Base-by-base conservation (phyloP, 2,888 invertebrate genomes). In the Hedya salicella region DNA sequence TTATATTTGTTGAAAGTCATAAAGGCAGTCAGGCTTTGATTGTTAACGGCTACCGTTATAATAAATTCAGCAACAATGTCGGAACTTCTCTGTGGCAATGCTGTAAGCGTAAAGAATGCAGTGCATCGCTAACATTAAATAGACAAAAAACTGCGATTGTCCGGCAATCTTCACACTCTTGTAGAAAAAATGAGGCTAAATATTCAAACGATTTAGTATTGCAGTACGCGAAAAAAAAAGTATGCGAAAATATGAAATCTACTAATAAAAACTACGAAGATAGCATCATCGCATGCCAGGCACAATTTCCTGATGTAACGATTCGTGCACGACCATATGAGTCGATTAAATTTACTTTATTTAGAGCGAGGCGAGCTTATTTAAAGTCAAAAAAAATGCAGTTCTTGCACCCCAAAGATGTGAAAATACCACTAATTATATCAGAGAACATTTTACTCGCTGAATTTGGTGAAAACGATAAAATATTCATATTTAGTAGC, bases 41-140 rank as follows among this genome's bases (percentile, higher is more conserved):
- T 60, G 36, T 56, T 54, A 53, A 56, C 36, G 56, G 65, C 40
- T 66, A 66, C 53, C 50, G 65, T 36, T 53, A 59, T 53, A 53
- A 66, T 66, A 56, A 56, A 48, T 48, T 46, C 8, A 52, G 49
- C 39, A 66, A 54, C 48, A 61, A 61, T 66, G 54, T 56, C 66
- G 67, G 62, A 56, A 57, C 54, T 32, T 61, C 61, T 39, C 46
- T 62, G n/a, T 67, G 67, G 62, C 67, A 57, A 50, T 62, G 67
- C 56, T 60, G 48, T 49, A 57, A 62, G 21, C 59, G 67, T 53
- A 16, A 67, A 46, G 57, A 62, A 53, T 67, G 67, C 53, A 40
- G 42, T 60, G 68, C 63, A 56, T 63, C 68, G 50, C 48, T 68
- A 21, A 63, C 56, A 49, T 48, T 68, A 60, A 68, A 68, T 63